Evolutionary conservation across 2,797 vertebrate species (phyloP).

Genomic region (Oryzias dopingdopingensis): DNA sequence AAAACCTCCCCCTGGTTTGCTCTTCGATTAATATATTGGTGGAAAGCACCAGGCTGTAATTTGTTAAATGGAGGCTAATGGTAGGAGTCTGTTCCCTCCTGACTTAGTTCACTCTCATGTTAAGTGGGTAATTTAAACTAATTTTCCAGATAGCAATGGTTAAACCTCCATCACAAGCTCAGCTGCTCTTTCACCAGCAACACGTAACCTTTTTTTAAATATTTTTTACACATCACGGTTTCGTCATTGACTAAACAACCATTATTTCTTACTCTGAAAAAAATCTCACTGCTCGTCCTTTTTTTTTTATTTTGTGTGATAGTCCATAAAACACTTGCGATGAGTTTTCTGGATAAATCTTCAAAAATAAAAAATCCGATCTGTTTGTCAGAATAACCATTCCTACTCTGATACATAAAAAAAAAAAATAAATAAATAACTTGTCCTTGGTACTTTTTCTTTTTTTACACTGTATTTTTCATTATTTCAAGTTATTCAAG

Average conservation of each 20-base stretch:
- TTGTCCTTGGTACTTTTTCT: too few relatives aligned
- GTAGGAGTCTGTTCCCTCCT: conserved; percentile 52
- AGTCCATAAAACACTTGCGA: too few relatives aligned
- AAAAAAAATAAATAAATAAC: too few relatives aligned
- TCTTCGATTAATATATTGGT: conserved; percentile 46
- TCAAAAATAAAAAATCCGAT: too few relatives aligned
- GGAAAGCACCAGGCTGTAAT: conserved; percentile 58
- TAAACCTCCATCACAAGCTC: conserved; percentile 42
- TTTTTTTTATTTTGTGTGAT: not conserved
- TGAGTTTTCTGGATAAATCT: too few relatives aligned
- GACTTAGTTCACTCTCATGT: conserved; percentile 58
- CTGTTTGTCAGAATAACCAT: too few relatives aligned
- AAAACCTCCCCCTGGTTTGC: conserved; percentile 25
- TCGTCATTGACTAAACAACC: conserved; percentile 27
- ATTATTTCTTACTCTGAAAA: not conserved
- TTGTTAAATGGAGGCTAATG: conserved; percentile 67
- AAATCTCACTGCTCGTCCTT: not conserved
- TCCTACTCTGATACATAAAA: too few relatives aligned
- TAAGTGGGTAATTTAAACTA: conserved; percentile 64
- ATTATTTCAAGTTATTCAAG: too few relatives aligned
- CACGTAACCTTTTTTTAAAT: conserved; percentile 46
- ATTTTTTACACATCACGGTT: conserved; percentile 25
- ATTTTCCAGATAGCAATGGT: conserved; percentile 46
- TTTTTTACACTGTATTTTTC: too few relatives aligned
- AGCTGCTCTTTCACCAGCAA: conserved; percentile 29